These are phyloP conservation scores for Oreonectes daqikongensis DNA, from an alignment of 2,797 vertebrate species.

Conservation along the genomic window DNA sequence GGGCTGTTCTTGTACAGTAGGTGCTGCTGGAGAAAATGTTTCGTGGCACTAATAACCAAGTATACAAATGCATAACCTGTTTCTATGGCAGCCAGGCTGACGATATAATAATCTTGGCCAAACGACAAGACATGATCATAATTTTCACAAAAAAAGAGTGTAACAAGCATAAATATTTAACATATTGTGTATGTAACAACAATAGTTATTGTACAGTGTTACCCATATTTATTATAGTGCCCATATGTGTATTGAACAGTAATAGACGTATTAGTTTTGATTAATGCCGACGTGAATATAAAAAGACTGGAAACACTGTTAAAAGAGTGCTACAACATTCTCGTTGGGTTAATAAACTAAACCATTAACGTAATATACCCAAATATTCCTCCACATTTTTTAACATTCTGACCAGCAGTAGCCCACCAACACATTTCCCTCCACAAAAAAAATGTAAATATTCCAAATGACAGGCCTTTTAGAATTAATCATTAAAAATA, in stretches of 20 bases:
- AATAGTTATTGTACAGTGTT: neutral
- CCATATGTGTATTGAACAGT: neutral
- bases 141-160: neutral
- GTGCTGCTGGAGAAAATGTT: constrained; percentile 3
- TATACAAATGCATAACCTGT: constrained; percentile 2
- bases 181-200: neutral
- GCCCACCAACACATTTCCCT: neutral
- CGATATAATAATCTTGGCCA: neutral
- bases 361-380: neutral
- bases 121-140: constrained; percentile 1
- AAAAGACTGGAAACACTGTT: constrained; percentile 1
- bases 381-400: constrained; percentile 8
- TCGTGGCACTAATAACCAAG: constrained; percentile 16
- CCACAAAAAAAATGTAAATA: constrained; percentile 12
- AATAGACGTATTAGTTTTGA: neutral
- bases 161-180: constrained; percentile 5
- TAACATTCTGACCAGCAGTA: constrained; percentile 49
- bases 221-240: neutral
- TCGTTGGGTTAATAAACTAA: constrained; percentile 4
- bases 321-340: neutral
- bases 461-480: constrained; percentile 38
- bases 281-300: neutral
- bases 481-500: constrained; percentile 36
- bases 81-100: constrained; percentile 23
- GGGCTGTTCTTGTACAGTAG: neutral